Percentiles rank a stretch among this genome's conserved stretches.
Conservation (phyloP, 1,140 invertebrate genomes). For the Drosophila micromelanica region DNA sequence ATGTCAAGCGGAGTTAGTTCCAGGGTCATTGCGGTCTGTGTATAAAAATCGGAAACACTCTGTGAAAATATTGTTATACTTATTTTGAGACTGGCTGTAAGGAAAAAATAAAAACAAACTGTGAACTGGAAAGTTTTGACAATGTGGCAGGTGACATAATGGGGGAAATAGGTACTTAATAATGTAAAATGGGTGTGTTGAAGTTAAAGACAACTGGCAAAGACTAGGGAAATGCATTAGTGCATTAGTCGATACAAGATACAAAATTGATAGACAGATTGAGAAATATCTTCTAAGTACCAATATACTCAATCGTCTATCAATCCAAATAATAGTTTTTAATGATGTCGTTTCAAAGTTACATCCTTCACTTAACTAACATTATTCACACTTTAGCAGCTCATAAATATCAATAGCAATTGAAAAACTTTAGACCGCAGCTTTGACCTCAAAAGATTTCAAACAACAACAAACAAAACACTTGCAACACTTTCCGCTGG, state of each 20-base stretch:
- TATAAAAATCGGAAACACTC: slow-evolving; percentile 29
- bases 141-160: slow-evolving; percentile 39
- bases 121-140: slow-evolving; percentile 17
- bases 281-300: too few relatives aligned
- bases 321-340: not conserved
- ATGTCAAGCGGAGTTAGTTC: slow-evolving; percentile 29
- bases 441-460: slow-evolving; percentile 65
- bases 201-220: slow-evolving; percentile 1
- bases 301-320: not conserved
- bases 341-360: not conserved
- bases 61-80: slow-evolving; percentile 14
- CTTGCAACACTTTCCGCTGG: slow-evolving; percentile 63
- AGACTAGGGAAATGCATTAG: slow-evolving; percentile 34
- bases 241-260: not conserved
- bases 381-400: slow-evolving; percentile 38
- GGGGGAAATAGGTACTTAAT: slow-evolving; percentile 8
- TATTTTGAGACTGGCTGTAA: not conserved
- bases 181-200: slow-evolving; percentile 1
- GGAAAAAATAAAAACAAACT: not conserved
- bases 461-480: not conserved
- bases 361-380: not conserved
- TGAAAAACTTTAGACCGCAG: slow-evolving; percentile 18
- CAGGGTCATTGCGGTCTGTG: slow-evolving; percentile 36
- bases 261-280: not conserved
- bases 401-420: slow-evolving; percentile 55